These are phyloP conservation scores for Melieria omissa DNA, from an alignment of 2,888 invertebrate species.

Conservation along the genomic window DNA sequence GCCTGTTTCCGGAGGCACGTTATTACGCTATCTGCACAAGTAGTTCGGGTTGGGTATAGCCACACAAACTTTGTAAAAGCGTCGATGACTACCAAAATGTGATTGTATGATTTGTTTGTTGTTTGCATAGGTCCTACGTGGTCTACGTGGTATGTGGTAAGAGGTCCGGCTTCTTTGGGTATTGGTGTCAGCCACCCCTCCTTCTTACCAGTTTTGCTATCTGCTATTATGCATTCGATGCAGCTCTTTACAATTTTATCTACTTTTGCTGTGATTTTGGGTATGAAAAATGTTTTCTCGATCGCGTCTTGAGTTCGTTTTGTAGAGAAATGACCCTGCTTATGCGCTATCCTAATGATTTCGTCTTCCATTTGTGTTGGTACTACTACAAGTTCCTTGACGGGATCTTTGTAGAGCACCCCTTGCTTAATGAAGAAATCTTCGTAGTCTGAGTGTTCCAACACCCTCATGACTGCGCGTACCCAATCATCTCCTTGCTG, in stretches of 20 bases:
- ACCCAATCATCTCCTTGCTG: constrained; percentile 31
- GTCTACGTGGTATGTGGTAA: constrained; percentile 37
- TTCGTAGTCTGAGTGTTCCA: constrained; percentile 33
- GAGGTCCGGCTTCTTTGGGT: constrained; percentile 33
- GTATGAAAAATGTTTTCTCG: constrained; percentile 51
- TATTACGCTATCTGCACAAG: too few relatives aligned
- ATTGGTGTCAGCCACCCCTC: constrained; percentile 37
- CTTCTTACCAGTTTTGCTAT: constrained; percentile 35
- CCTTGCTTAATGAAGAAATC: constrained; percentile 38
- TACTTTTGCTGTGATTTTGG: constrained; percentile 25
- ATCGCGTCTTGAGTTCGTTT: constrained; percentile 50
- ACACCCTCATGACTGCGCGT: constrained; percentile 34
- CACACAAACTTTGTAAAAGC: too few relatives aligned
- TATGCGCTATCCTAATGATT: constrained; percentile 57
- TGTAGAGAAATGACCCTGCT: constrained; percentile 56
- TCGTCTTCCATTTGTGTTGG: constrained; percentile 55
- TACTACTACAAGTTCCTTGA: constrained; percentile 50
- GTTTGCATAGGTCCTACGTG: constrained; percentile 37
- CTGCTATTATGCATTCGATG: constrained; percentile 38
- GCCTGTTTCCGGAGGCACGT: too few relatives aligned
- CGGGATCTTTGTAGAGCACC: constrained; percentile 35
- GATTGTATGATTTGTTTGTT: too few relatives aligned
- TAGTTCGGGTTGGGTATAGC: too few relatives aligned
- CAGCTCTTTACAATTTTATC: constrained; percentile 31
- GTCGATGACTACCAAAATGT: too few relatives aligned